Base-by-base conservation (phyloP, 64 coral and sea anemone species). In the Montipora efflorescens region DNA sequence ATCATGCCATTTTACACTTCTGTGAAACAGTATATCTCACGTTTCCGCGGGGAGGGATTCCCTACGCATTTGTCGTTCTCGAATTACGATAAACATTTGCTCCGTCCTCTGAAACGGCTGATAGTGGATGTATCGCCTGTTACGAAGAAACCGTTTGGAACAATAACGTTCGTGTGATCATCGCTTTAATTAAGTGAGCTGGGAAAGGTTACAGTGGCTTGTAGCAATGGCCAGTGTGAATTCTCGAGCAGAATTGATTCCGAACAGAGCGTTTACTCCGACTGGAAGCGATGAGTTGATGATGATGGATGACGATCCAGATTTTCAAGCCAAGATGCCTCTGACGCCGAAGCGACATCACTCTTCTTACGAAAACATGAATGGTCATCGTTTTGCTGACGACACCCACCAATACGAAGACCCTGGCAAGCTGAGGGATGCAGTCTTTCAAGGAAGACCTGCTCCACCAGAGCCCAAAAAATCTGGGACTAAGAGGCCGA, bases 361-460 rank as follows among this genome's bases (percentile, higher is more conserved):
- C 3, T 93, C 82, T 16, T 93, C 92, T 88, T 93, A 93, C 84
- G 92, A 93, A 67, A 77, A 88, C 64, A 93, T 93, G 92, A 93
- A 74, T 53, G 84, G 84, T 2, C 68, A 59, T 3, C 18, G 36
- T 12, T 80, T 84, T 50, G 43, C 44, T 2, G 83, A 88, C 11
- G 75, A 78, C 7, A 49, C 62, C 66, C 92, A 93, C 7, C 92
- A 93, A 58, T 93, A 93, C 61, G 92, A 93, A 25, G 92, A 93
- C 48, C 92, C 92, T 4, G n/a, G 45, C 3, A 77, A 53, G 45
- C 92, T 93, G 0, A 51, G 22, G 10, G 44, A 79, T 8, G 74
- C 88, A 19, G 74, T 93, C 15, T 84, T 84, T 11, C 59, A 3
- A 22, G 46, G 53, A 64, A 93, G 8, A 78, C 57, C 79, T 8